These are phyloP conservation scores for Apteryx mantelli DNA, from an alignment of 2,113 vertebrate genomes.

Conservation along the genomic window DNA sequence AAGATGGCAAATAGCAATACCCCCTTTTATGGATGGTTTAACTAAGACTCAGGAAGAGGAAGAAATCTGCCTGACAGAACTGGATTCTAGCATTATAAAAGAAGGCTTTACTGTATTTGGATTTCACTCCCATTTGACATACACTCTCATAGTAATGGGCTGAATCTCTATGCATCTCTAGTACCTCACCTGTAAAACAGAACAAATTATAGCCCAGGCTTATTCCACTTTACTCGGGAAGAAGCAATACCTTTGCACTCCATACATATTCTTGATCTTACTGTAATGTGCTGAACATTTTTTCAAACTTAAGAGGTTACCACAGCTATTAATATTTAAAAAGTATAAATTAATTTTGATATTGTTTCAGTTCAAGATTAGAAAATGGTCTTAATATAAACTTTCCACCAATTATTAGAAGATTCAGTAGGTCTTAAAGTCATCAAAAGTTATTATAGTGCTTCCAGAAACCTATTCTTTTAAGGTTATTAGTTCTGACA, in stretches of 20 bases:
- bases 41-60: neutral
- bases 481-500: slow-evolving; percentile 13
- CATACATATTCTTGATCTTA: neutral
- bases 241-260: neutral
- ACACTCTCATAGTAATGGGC: neutral
- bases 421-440: neutral
- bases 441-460: neutral
- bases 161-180: neutral
- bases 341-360: neutral
- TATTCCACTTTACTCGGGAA: neutral
- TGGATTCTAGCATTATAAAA: neutral
- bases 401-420: neutral
- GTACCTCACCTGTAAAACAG: neutral
- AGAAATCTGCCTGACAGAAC: neutral
- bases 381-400: neutral
- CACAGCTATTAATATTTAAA: slow-evolving; percentile 5
- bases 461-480: neutral
- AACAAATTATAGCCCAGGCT: neutral
- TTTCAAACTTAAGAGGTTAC: neutral
- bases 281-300: neutral
- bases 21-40: neutral
- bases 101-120: neutral
- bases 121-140: neutral
- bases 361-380: neutral
- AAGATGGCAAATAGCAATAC: neutral